These are phyloP conservation scores for Erebia aethiops DNA, from an alignment of 2,888 invertebrate genomes.

Conservation along the genomic window DNA sequence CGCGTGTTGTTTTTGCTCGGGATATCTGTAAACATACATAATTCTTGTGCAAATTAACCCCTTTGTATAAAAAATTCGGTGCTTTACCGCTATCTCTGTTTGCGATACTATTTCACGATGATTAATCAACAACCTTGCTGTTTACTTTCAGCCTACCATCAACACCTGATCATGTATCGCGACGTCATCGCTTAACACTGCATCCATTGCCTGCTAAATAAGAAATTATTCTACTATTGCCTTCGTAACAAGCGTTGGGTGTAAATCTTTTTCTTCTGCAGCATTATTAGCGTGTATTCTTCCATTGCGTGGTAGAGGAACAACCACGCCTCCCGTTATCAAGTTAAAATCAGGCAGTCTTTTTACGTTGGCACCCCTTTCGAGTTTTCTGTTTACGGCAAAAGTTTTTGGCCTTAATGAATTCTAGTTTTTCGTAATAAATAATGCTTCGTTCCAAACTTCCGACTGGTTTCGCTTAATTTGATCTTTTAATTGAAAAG, in stretches of 20 bases:
- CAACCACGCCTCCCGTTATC: slow-evolving; percentile 65
- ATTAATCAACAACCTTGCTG: slow-evolving; percentile 66
- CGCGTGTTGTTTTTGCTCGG: slow-evolving; percentile 6
- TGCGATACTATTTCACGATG: slow-evolving; percentile 62
- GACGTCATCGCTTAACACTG: neutral
- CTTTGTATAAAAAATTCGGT: slow-evolving; percentile 51
- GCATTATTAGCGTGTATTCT: neutral
- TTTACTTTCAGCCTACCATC: slow-evolving; percentile 65
- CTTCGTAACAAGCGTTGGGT: slow-evolving; percentile 24
- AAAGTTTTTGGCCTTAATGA: slow-evolving; percentile 47
- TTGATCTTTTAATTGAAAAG: slow-evolving; percentile 38
- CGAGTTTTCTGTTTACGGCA: slow-evolving; percentile 48
- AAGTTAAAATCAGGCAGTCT: slow-evolving; percentile 67
- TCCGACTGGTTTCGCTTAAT: slow-evolving; percentile 28
- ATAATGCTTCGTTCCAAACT: slow-evolving; percentile 38
- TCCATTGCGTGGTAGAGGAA: slow-evolving; percentile 12
- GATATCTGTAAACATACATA: slow-evolving; percentile 19
- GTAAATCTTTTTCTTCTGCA: neutral
- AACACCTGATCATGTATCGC: neutral
- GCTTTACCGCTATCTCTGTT: slow-evolving; percentile 51
- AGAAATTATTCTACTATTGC: neutral
- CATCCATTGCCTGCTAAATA: slow-evolving; percentile 37
- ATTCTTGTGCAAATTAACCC: slow-evolving; percentile 51
- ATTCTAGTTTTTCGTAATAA: slow-evolving; percentile 46
- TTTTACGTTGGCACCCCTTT: slow-evolving; percentile 64